Base-by-base conservation (phyloP, 2,113 vertebrate species). In the Chelonoidis abingdonii region DNA sequence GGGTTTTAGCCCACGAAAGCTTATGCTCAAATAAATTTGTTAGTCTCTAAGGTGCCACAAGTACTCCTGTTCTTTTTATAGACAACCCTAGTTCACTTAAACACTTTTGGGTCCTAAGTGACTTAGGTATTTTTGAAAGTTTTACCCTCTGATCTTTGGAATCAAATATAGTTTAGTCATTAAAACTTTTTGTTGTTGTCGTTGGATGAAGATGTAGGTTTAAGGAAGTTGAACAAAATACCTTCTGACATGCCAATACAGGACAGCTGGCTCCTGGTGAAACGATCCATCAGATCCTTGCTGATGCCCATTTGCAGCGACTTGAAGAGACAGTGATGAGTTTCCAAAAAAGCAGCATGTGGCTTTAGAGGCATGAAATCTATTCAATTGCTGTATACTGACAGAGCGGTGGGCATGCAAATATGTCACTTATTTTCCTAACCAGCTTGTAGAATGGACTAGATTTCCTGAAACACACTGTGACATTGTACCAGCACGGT, bases 301-400 rank as follows among this genome's bases (percentile, higher is more conserved):
- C 52, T 81, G 44, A 84, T 87, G 21, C 50, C 86, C 80, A 75
- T 84, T 95, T 84, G 41, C 69, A 91, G 31, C 82, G 62, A 31
- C 88, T 35, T 27, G 52, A 95, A 93, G n/a, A 94, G 83, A 31
- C 47, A 50, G 1, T 83, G 85, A 88, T 54, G 83, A 94, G 10
- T 83, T 97, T 95, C 41, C 65, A 88, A 93, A 97, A 57, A 38
- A 52, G 38, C 24, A 80, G 52, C 50, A 4, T 24, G 13, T 29
- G 80, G 16, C 65, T 96, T 92, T 88, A 90, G 94, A 95, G 13
- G 27, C 49, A 2, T 80, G 47, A 93, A 86, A 91, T 62, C 24
- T 54, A 5, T 14, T 19, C 14, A 69, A 7, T 49, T 89, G 47
- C 47, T 95, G 52, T 10, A 89, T 5, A 56, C 5, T 50, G 6